Evolutionary conservation across 1,140 invertebrate genomes (phyloP).

Genomic region (Diprion similis): DNA sequence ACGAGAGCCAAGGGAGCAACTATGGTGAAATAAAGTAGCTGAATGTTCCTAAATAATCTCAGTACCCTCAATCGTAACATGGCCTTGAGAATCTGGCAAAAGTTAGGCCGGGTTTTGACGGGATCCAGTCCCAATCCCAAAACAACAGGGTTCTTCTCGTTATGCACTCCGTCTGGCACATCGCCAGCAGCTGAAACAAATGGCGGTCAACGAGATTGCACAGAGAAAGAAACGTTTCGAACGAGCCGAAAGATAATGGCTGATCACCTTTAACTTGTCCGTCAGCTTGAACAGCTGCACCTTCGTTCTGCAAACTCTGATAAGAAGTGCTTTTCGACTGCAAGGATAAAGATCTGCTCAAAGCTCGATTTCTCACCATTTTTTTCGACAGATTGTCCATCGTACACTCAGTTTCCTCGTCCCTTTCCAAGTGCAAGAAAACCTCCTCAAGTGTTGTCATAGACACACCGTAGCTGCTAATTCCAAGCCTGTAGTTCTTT

Average conservation of each 20-base stretch:
- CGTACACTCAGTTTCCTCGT: constrained; percentile 68
- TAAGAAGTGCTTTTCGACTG: constrained; percentile 77
- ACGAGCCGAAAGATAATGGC: not conserved
- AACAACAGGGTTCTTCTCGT: constrained; percentile 54
- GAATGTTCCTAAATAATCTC: constrained; percentile 59
- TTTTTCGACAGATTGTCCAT: constrained; percentile 77
- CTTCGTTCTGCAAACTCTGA: constrained; percentile 75
- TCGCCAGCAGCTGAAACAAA: constrained; percentile 42
- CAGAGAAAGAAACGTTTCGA: not conserved
- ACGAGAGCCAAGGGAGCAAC: constrained; percentile 68
- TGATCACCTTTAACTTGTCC: constrained; percentile 54
- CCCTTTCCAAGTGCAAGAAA: constrained; percentile 77
- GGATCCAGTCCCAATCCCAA: constrained; percentile 64
- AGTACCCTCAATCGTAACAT: constrained; percentile 59
- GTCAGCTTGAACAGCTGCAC: constrained; percentile 51
- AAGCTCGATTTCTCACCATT: constrained; percentile 72
- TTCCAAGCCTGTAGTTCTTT: constrained; percentile 69
- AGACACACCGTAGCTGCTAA: constrained; percentile 89
- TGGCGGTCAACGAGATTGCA: not conserved
- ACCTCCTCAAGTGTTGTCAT: constrained; percentile 94
- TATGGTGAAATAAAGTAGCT: constrained; percentile 62
- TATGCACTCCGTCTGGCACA: constrained; percentile 50
- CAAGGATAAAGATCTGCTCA: constrained; percentile 72
- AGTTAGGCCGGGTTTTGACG: constrained; percentile 63
- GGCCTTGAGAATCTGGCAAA: constrained; percentile 60